Conservation (phyloP, 2,113 vertebrate species). For the Galeopterus variegatus region DNA sequence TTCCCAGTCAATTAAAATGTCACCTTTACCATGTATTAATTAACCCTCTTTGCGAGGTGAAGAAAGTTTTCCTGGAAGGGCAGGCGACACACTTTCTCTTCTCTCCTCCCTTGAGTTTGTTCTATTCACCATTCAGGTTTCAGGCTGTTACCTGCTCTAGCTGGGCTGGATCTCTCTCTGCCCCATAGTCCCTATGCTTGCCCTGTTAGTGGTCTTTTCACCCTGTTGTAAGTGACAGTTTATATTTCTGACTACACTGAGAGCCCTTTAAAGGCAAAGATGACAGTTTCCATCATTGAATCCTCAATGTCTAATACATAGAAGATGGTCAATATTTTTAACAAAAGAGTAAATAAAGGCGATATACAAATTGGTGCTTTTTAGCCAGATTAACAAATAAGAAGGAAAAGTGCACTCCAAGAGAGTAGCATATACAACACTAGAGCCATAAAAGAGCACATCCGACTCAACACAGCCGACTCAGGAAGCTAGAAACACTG, state of each 20-base stretch:
- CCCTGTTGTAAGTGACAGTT: too few relatives aligned
- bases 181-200: rapidly evolving
- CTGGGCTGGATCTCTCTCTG: neutral
- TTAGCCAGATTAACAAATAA: neutral
- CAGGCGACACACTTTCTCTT: too few relatives aligned
- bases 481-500: rapidly evolving
- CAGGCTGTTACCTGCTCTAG: neutral
- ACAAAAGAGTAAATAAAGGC: neutral
- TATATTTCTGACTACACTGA: neutral
- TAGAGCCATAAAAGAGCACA: neutral
- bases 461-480: too few relatives aligned
- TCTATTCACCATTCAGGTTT: neutral
- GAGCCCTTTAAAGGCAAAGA: neutral
- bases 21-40: neutral
- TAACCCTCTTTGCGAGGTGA: neutral
- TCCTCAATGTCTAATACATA: neutral
- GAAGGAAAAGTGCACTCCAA: neutral
- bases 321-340: neutral
- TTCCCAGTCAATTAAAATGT: neutral
- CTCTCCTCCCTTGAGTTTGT: neutral
- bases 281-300: neutral
- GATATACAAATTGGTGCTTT: too few relatives aligned
- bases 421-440: neutral
- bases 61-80: neutral
- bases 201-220: neutral